These are phyloP conservation scores for Euphydryas editha DNA, from an alignment of 2,888 invertebrate genomes.

Conservation along the genomic window DNA sequence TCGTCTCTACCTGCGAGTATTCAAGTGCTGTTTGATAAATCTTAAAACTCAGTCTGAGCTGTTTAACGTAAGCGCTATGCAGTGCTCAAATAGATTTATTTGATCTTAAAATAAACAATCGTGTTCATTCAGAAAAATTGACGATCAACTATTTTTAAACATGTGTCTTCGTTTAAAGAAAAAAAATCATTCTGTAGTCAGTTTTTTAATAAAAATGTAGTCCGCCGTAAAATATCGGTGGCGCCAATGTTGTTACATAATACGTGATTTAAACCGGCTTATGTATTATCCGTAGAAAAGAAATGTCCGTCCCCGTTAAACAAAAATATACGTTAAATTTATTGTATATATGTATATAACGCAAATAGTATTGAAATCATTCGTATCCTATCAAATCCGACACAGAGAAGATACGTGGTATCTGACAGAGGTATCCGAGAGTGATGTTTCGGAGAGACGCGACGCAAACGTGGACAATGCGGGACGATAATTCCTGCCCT, in stretches of 20 bases:
- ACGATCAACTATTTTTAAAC: conserved; percentile 23
- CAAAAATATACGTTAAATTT: conserved; percentile 33
- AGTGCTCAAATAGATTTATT: background rate
- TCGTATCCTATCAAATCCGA: conserved; percentile 22
- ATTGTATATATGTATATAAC: conserved; percentile 33
- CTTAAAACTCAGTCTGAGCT: conserved; percentile 13
- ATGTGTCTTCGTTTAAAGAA: conserved; percentile 12
- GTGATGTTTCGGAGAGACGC: conserved; percentile 43
- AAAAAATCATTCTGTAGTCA: conserved; percentile 12
- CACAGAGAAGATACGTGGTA: conserved; percentile 38
- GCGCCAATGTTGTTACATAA: conserved; percentile 67
- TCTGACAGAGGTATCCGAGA: conserved; percentile 34
- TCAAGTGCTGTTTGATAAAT: conserved; percentile 17
- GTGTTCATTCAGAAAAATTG: conserved; percentile 14
- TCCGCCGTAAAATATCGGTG: conserved; percentile 50
- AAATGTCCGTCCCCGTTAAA: conserved; percentile 29
- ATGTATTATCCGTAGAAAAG: conserved; percentile 35
- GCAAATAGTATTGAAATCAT: conserved; percentile 29
- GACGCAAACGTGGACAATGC: conserved; percentile 58
- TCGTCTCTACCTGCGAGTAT: conserved; percentile 19
- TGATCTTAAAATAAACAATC: conserved; percentile 7
- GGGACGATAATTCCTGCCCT: conserved; percentile 72
- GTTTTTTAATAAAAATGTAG: conserved; percentile 51
- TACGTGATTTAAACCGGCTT: conserved; percentile 51
- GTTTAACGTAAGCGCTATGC: background rate